phyloP scores from a whole-genome alignment of 2,888 invertebrate genomes.

The Nemurella pictetii region DNA sequence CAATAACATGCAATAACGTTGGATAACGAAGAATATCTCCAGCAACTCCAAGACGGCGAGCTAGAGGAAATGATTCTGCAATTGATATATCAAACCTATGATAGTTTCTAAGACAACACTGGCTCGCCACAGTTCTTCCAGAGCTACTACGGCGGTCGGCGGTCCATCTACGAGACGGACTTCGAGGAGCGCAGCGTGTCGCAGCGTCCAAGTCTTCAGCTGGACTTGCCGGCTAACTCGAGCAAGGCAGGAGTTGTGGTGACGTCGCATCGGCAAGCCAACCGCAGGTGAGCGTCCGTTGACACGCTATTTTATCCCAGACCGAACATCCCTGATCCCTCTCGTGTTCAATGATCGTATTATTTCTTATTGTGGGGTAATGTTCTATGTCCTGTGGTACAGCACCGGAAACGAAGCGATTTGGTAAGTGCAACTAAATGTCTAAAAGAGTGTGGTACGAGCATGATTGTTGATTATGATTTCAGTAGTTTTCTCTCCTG shows the following conservation, averaged over 20 bases:
- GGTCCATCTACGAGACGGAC: slow-evolving; percentile 55
- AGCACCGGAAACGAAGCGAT: slow-evolving; percentile 54
- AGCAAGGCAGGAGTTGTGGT: slow-evolving; percentile 87
- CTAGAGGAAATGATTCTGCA: too few species aligned
- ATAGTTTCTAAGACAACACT: too few species aligned
- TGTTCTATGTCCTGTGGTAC: slow-evolving; percentile 49
- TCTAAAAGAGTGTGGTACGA: neutral
- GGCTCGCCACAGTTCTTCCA: slow-evolving; percentile 47
- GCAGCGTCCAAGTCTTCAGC: slow-evolving; percentile 64
- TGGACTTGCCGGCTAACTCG: slow-evolving; percentile 61
- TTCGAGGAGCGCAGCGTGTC: slow-evolving; percentile 52
- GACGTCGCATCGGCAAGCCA: slow-evolving; percentile 85
- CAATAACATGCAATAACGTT: too few species aligned
- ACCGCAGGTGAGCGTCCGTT: slow-evolving; percentile 69
- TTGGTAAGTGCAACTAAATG: slow-evolving; percentile 51
- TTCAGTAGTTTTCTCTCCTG: neutral
- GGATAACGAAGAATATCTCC: too few species aligned
- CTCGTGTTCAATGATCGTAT: slow-evolving; percentile 38
- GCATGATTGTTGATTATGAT: neutral
- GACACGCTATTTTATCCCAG: neutral
- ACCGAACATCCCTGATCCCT: slow-evolving; percentile 35
- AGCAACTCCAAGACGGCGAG: too few species aligned
- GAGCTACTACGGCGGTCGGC: slow-evolving; percentile 56
- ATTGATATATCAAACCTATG: too few species aligned
- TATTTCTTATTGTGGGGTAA: slow-evolving; percentile 47